Conservation (phyloP, 2,113 vertebrate species). For the Stictonetta naevosa region DNA sequence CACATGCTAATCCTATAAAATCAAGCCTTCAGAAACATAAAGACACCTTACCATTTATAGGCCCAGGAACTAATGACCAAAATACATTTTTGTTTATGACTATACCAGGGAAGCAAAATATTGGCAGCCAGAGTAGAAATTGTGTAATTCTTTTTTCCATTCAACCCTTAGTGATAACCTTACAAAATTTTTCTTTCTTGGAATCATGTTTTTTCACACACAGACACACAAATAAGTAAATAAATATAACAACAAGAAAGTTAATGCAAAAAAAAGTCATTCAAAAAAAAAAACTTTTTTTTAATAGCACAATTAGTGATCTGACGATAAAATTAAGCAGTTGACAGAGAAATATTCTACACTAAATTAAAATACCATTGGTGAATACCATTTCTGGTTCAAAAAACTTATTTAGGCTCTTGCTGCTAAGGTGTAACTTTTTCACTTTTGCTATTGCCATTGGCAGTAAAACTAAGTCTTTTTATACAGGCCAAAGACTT, state of each 20-base stretch:
- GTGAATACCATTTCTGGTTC: not conserved
- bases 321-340: not conserved
- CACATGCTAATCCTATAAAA: not conserved
- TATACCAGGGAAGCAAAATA: not conserved
- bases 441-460: not conserved
- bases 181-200: not conserved
- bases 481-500: not conserved
- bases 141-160: not conserved
- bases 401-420: not conserved
- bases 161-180: not conserved
- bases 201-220: not conserved
- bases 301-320: not conserved
- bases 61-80: not conserved
- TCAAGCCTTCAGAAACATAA: not conserved
- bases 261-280: not conserved
- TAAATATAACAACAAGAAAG: too few species aligned
- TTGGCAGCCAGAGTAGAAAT: not conserved
- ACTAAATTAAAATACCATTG: not conserved
- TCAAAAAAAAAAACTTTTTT: not conserved
- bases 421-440: not conserved
- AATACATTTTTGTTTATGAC: not conserved
- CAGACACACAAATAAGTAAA: too few species aligned
- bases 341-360: not conserved
- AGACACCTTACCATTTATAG: not conserved
- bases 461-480: not conserved